Conservation (phyloP, 2,888 invertebrate genomes). For the Geophilus truncorum region DNA sequence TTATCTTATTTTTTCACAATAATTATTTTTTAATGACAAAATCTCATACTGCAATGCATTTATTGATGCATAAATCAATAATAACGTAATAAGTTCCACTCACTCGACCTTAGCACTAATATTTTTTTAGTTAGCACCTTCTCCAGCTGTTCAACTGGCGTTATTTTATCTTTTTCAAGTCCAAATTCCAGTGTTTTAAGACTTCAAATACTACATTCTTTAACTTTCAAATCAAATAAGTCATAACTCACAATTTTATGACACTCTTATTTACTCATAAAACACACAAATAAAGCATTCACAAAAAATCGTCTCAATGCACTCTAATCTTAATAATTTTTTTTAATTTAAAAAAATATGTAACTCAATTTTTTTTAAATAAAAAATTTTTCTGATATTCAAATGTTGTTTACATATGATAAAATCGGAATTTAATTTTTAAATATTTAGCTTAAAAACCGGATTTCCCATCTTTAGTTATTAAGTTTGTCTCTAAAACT, state of each 20-base stretch:
- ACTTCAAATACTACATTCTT: not conserved
- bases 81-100: not conserved
- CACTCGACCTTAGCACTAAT: not conserved
- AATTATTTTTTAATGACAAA: not conserved
- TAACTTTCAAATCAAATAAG: not conserved
- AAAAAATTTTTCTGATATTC: too few relatives aligned
- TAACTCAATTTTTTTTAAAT: too few relatives aligned
- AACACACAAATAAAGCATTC: not conserved
- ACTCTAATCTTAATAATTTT: not conserved
- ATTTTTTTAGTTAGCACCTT: not conserved
- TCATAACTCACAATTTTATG: not conserved
- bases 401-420: too few relatives aligned
- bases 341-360: not conserved
- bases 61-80: not conserved
- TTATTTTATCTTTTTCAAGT: not conserved
- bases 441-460: not conserved
- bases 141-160: not conserved
- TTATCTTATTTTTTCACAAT: not conserved
- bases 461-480: too few relatives aligned
- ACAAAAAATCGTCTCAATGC: not conserved
- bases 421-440: not conserved
- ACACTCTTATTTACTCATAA: not conserved
- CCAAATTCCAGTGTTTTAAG: not conserved
- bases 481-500: not conserved
- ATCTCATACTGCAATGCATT: not conserved